Evolutionary conservation across 1,140 invertebrate genomes (phyloP).

Genomic region (Nasonia longicornis): DNA sequence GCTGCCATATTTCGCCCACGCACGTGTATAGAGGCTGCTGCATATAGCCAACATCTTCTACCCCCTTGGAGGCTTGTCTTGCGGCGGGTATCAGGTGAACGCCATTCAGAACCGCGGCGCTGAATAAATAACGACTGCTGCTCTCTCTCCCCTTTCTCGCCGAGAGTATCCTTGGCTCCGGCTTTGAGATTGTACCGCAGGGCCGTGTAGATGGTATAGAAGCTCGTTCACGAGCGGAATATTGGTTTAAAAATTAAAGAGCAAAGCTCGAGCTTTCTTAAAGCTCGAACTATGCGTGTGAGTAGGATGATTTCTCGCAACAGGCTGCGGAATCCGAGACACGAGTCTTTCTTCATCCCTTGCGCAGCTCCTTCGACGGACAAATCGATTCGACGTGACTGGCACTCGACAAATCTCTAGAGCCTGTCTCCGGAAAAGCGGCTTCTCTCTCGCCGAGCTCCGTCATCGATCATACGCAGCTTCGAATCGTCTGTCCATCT

Average conservation of each 20-base stretch:
- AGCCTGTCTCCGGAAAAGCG: not conserved
- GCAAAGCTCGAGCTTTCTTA: not conserved
- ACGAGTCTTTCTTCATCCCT: not conserved
- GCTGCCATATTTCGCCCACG: slow-evolving; percentile 54
- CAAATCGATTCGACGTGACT: slow-evolving; percentile 65
- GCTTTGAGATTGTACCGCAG: slow-evolving; percentile 30
- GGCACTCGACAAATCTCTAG: slow-evolving; percentile 61
- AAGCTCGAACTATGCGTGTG: not conserved
- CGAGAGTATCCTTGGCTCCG: not conserved
- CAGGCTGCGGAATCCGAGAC: not conserved
- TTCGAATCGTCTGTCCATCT: not conserved
- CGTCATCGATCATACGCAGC: slow-evolving; percentile 1
- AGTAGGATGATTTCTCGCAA: not conserved
- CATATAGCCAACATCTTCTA: not conserved
- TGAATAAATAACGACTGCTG: slow-evolving; percentile 63
- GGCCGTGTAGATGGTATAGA: slow-evolving; percentile 17
- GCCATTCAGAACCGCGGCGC: slow-evolving; percentile 53
- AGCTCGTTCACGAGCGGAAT: not conserved
- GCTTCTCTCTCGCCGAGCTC: not conserved
- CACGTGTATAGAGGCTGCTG: not conserved
- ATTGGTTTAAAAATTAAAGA: not conserved
- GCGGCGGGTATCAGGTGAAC: slow-evolving; percentile 49
- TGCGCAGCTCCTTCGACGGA: slow-evolving; percentile 48
- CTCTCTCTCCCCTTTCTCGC: not conserved
- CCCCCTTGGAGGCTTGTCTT: not conserved